Conservation (phyloP, 2,113 vertebrate genomes). For the Otis tarda region DNA sequence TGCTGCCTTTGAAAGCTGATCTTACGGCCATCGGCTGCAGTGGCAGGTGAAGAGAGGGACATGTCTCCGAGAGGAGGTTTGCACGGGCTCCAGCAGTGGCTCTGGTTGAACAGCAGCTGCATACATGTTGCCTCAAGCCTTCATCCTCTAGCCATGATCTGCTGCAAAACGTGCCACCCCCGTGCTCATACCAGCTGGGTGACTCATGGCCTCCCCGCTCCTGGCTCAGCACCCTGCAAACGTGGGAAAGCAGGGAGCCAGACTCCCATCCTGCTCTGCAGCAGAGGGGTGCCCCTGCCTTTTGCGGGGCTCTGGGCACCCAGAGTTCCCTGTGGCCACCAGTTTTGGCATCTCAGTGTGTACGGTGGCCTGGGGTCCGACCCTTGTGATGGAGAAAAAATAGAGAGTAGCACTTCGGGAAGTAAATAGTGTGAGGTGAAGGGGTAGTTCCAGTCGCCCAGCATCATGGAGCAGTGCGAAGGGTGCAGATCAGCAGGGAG, state of each 20-base stretch:
- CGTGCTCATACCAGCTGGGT: accelerated
- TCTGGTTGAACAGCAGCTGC: neutral
- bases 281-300: neutral
- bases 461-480: neutral
- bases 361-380: neutral
- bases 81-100: neutral
- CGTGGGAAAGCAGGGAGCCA: neutral
- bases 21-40: neutral
- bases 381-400: neutral
- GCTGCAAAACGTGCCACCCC: neutral
- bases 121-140: neutral
- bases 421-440: neutral
- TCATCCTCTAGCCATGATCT: neutral
- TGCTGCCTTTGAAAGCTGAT: neutral
- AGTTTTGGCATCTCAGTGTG: neutral
- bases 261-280: accelerated
- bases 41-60: neutral
- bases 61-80: neutral
- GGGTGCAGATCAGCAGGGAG: neutral
- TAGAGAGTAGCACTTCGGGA: neutral
- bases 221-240: neutral
- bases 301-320: neutral
- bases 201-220: neutral
- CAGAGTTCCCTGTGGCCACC: accelerated
- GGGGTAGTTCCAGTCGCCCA: neutral